Conservation (phyloP, 2,888 invertebrate genomes). For the Polia nebulosa region DNA sequence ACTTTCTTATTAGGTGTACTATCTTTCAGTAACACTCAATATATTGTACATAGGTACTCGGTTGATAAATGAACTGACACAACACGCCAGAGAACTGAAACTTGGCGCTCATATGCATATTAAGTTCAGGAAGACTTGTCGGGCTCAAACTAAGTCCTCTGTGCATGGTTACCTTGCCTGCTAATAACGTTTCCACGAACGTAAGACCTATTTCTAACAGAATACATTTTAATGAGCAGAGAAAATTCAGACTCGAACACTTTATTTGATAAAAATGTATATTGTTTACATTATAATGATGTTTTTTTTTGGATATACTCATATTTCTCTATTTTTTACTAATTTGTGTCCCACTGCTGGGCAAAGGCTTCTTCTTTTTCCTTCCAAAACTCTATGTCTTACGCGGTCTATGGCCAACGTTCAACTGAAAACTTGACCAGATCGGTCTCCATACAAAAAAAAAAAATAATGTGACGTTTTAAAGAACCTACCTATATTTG, state of each 20-base stretch:
- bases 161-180: slow-evolving; percentile 27
- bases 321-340: too few species aligned
- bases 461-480: too few species aligned
- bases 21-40: slow-evolving; percentile 15
- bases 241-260: background rate
- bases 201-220: slow-evolving; percentile 7
- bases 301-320: too few species aligned
- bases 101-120: slow-evolving; percentile 64
- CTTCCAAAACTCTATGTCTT: too few species aligned
- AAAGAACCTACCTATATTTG: too few species aligned
- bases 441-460: too few species aligned
- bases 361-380: too few species aligned
- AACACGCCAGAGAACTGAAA: slow-evolving; percentile 56
- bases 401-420: too few species aligned
- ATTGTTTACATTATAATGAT: too few species aligned
- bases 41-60: slow-evolving; percentile 12
- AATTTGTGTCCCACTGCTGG: too few species aligned
- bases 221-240: background rate
- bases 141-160: slow-evolving; percentile 55
- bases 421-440: too few species aligned
- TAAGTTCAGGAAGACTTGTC: slow-evolving; percentile 60
- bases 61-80: slow-evolving; percentile 51
- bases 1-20: background rate
- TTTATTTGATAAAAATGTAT: background rate
- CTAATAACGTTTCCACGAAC: slow-evolving; percentile 33